Evolutionary conservation across 2,113 vertebrate species (phyloP), one percentile per base, ranked within the genome.

Genomic region (Microtus oregoni): DNA sequence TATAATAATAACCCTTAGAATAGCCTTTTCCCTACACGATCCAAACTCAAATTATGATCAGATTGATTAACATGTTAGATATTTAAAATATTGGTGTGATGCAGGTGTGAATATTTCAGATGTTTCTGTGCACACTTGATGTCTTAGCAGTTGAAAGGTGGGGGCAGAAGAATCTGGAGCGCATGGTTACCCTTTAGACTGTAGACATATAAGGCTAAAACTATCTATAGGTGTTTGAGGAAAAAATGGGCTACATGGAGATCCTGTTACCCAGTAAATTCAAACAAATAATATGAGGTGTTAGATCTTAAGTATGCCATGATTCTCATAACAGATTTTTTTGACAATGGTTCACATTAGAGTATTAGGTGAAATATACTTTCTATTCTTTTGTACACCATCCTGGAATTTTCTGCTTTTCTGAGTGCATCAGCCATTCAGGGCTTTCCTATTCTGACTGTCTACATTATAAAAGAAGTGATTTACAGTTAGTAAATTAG

Each of bases 1-100:
- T 88, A 9, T 77, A 47, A 92, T 50, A 78, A n/a, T 90, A 11
- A 82, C 65, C 22, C 52, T 77, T 44, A 78, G 9, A 87, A 94
- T 55, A 11, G 3, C 44, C 5, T 77, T 82, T 92, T 32, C 26
- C 1, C 9, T 47, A 19, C 4, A 85, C 14, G 67, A 47, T 76
- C 10, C 24, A 88, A 82, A 81, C 82, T 58, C 1, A 73, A 79
- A 20, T 58, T 50, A 61, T 67, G 41, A 90, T 90, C 12, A 88
- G 9, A 5, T 93, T 63, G 26, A 13, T 77, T 85, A 73, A 19
- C 38, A 65, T 35, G 93, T 85, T 70, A 77, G 10, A 76, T 95
- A n/a, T 67, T 94, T 83, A 79, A 76, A 79, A 94, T 67, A 44
- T 30, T 83, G 78, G 2, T 44, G 0, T 72, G 19, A 14, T 67